Conservation (phyloP, 2,797 vertebrate species). For the Neomorphus geoffroyi region DNA sequence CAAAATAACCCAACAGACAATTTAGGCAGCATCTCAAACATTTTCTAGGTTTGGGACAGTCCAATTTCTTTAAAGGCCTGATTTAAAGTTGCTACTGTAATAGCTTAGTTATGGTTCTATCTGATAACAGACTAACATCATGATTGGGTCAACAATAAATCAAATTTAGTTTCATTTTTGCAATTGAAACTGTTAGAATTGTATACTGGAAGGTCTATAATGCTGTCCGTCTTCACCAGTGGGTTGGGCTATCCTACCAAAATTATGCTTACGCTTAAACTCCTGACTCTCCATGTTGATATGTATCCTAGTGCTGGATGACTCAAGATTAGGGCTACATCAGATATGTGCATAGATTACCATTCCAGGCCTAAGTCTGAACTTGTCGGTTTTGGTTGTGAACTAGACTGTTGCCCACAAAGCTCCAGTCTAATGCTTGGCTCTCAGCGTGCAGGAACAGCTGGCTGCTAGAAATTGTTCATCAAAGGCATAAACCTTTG, state of each 20-base stretch:
- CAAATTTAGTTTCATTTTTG: background rate
- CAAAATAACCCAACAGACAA: background rate
- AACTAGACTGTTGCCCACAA: background rate
- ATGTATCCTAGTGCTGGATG: background rate
- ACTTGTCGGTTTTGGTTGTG: background rate
- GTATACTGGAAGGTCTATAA: background rate
- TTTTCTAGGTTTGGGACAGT: background rate
- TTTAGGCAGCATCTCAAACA: background rate
- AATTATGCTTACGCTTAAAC: background rate
- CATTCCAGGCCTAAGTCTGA: background rate
- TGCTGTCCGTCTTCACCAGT: background rate
- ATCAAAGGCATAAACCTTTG: background rate
- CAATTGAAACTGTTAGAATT: background rate
- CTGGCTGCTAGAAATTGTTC: background rate
- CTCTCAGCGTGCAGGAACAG: background rate
- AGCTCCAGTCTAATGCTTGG: background rate
- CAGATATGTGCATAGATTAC: background rate
- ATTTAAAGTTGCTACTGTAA: background rate
- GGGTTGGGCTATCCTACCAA: background rate
- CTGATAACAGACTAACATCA: background rate
- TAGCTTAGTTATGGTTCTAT: background rate
- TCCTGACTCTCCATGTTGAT: background rate
- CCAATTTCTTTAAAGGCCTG: background rate
- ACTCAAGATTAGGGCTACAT: background rate
- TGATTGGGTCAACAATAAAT: background rate